phyloP scores from a whole-genome alignment of 2,797 vertebrate species.

The Huso huso region DNA sequence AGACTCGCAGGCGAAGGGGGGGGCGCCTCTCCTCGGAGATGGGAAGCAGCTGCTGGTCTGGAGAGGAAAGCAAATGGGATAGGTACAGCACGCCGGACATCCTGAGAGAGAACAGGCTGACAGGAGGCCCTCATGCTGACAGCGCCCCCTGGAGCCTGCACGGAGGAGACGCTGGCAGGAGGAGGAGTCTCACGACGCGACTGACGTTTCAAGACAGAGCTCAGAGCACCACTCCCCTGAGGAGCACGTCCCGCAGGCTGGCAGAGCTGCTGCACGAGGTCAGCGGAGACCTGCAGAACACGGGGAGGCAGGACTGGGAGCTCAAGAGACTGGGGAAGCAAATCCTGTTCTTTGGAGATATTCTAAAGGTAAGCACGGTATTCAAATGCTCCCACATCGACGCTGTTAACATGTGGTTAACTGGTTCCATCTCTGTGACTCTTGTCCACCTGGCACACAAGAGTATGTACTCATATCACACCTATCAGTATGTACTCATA shows the following conservation, averaged over 20 bases:
- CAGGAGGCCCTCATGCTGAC: slow-evolving; percentile 11
- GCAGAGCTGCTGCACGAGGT: slow-evolving; percentile 58
- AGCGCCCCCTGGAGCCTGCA: slow-evolving; percentile 9
- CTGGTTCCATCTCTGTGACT: too few species aligned
- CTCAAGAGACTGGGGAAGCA: slow-evolving; percentile 63
- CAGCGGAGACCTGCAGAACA: slow-evolving; percentile 43
- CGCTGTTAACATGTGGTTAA: too few species aligned
- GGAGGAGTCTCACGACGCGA: neutral
- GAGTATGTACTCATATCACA: too few species aligned
- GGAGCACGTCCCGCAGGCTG: slow-evolving; percentile 28
- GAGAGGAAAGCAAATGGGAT: neutral
- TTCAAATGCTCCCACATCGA: too few species aligned
- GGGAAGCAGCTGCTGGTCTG: neutral
- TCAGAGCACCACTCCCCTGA: slow-evolving; percentile 25
- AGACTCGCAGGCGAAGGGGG: slow-evolving; percentile 24
- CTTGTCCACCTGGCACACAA: too few species aligned
- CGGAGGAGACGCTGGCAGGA: slow-evolving; percentile 22
- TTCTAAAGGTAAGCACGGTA: slow-evolving; percentile 62
- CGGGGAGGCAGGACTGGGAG: slow-evolving; percentile 29
- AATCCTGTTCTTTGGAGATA: slow-evolving; percentile 58
- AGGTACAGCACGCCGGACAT: slow-evolving; percentile 60
- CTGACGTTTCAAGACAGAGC: neutral
- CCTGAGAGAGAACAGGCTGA: slow-evolving; percentile 41
- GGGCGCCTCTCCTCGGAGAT: slow-evolving; percentile 13
- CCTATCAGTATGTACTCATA: too few species aligned